These are phyloP conservation scores for Caenorhabditis afra DNA, from an alignment of 2,888 invertebrate genomes.

Conservation along the genomic window DNA sequence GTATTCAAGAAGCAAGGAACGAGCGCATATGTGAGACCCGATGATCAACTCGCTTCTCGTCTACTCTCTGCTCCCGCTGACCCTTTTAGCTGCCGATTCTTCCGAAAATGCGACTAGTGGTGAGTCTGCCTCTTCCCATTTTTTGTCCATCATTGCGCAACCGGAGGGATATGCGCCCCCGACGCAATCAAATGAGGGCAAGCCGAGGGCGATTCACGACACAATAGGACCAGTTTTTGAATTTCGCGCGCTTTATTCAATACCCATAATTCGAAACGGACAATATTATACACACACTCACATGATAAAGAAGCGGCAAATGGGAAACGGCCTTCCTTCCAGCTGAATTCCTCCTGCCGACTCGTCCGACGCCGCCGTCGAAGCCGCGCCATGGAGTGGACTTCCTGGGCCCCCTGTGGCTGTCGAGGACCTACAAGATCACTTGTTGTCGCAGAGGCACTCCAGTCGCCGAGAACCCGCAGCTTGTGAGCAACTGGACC, in stretches of 20 bases:
- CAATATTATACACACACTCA: slow-evolving; percentile 18
- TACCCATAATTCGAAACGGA: slow-evolving; percentile 43
- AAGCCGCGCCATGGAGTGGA: slow-evolving; percentile 69
- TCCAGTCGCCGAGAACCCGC: slow-evolving; percentile 68
- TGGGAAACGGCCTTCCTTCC: slow-evolving; percentile 7
- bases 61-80: slow-evolving; percentile 33
- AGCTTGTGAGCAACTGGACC: slow-evolving; percentile 74
- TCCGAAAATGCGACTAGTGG: slow-evolving; percentile 45
- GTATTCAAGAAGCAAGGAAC: slow-evolving; percentile 21
- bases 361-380: slow-evolving; percentile 26
- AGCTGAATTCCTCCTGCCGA: slow-evolving; percentile 33
- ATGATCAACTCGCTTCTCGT: slow-evolving; percentile 47
- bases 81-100: slow-evolving; percentile 22
- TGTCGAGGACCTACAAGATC: slow-evolving; percentile 69
- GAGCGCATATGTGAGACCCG: slow-evolving; percentile 44
- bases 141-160: slow-evolving; percentile 32
- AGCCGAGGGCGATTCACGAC: slow-evolving; percentile 41
- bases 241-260: slow-evolving; percentile 32
- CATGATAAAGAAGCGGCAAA: slow-evolving; percentile 3
- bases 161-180: slow-evolving; percentile 35
- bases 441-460: slow-evolving; percentile 73
- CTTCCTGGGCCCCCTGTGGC: slow-evolving; percentile 71
- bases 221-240: slow-evolving; percentile 49
- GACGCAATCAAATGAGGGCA: slow-evolving; percentile 53
- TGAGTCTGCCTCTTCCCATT: slow-evolving; percentile 12